These are phyloP conservation scores for Drosophila robusta DNA, from an alignment of 2,888 invertebrate genomes.

Conservation along the genomic window DNA sequence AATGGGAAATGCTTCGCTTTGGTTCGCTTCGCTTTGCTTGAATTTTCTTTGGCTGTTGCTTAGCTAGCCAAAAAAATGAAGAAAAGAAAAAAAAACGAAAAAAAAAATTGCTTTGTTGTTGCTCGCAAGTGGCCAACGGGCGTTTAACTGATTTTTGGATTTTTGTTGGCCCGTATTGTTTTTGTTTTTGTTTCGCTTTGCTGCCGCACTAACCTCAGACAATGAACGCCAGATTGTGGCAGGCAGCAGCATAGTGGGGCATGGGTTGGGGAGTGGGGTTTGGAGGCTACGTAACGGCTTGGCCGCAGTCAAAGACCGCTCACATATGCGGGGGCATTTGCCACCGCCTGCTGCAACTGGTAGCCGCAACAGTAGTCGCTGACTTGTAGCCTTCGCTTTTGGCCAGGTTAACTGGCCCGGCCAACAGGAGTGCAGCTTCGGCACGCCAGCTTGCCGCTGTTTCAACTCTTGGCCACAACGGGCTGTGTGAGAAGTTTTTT, in stretches of 20 bases:
- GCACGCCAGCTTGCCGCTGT: too few species aligned
- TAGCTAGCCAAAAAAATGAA: slow-evolving; percentile 39
- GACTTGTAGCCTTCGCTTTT: slow-evolving; percentile 47
- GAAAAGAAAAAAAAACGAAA: neutral
- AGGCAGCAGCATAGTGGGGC: neutral
- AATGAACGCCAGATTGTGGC: slow-evolving; percentile 57
- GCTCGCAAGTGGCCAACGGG: slow-evolving; percentile 57
- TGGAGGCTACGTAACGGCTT: slow-evolving; percentile 56
- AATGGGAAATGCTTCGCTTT: slow-evolving; percentile 18
- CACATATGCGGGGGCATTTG: slow-evolving; percentile 38
- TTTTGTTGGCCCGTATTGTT: neutral
- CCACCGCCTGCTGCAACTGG: slow-evolving; percentile 14
- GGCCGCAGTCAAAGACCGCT: slow-evolving; percentile 59
- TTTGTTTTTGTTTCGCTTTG: slow-evolving; percentile 23
- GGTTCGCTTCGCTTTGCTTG: slow-evolving; percentile 25
- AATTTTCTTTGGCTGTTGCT: slow-evolving; percentile 18
- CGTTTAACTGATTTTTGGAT: slow-evolving; percentile 65
- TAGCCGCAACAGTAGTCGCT: slow-evolving; percentile 39
- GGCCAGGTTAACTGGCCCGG: slow-evolving; percentile 32
- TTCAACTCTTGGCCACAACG: too few species aligned
- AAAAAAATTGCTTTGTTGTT: slow-evolving; percentile 12
- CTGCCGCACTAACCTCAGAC: slow-evolving; percentile 62
- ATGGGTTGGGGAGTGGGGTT: neutral
- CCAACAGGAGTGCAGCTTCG: slow-evolving; percentile 3
- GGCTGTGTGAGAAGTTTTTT: too few species aligned